phyloP scores from a whole-genome alignment of 2,888 invertebrate genomes.

The Parnassius smintheus region DNA sequence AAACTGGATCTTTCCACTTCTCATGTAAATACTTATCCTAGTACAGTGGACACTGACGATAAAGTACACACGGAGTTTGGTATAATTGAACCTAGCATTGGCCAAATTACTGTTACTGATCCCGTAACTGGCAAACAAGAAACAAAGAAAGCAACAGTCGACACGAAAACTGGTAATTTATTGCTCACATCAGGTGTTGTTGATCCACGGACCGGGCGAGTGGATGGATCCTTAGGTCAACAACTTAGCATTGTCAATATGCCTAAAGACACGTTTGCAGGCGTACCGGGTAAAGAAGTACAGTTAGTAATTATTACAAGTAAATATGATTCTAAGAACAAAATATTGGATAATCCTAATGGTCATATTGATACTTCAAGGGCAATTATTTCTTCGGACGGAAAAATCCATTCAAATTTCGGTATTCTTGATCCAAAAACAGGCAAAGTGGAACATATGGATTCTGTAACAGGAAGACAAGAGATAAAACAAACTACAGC shows the following conservation, averaged over 20 bases:
- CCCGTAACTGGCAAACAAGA: conserved; percentile 83
- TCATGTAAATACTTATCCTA: conserved; percentile 64
- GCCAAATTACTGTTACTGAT: conserved; percentile 81
- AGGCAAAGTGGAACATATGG: conserved; percentile 77
- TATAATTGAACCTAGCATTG: conserved; percentile 79
- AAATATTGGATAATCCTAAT: conserved; percentile 77
- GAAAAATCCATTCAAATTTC: conserved; percentile 76
- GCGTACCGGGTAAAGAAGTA: conserved; percentile 71
- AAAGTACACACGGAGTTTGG: conserved; percentile 82
- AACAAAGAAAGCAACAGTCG: conserved; percentile 82
- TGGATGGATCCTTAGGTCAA: conserved; percentile 80
- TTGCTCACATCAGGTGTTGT: conserved; percentile 79
- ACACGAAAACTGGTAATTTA: conserved; percentile 83
- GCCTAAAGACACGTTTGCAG: conserved; percentile 63
- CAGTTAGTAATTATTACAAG: conserved; percentile 78
- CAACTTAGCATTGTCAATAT: conserved; percentile 71
- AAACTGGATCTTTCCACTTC: conserved; percentile 77
- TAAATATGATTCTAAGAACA: conserved; percentile 80
- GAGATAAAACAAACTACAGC: conserved; percentile 81
- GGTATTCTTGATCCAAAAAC: conserved; percentile 79
- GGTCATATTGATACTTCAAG: conserved; percentile 74
- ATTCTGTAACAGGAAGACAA: conserved; percentile 78
- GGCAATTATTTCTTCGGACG: conserved; percentile 61
- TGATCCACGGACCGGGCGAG: conserved; percentile 80
- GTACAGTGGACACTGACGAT: conserved; percentile 66